Evolutionary conservation across 2,888 invertebrate genomes (phyloP), one percentile per base, ranked within the genome.

Genomic region (Acrobasis consociella): DNA sequence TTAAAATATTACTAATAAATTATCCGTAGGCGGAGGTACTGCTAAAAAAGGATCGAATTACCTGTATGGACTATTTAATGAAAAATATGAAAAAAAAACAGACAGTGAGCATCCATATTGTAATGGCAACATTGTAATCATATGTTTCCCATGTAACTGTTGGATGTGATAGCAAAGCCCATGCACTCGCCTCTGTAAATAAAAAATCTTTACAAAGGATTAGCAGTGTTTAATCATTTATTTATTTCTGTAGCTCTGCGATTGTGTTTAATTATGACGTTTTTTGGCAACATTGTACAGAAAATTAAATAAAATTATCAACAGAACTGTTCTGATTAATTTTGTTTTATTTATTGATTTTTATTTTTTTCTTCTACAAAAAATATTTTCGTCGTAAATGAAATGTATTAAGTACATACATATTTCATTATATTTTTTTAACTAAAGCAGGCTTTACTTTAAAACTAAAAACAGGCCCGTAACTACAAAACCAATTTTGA

Each of bases 181-280:
- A 65, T 65, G 72, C 86, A 87, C 88, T 88, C 87, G 70, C 80
- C 83, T 84, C 87, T 87, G 88, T 88, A 89, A 85, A 80, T 80
- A 65, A 62, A 64, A n/a, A 71, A 65, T 64, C 68, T 85, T 86
- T 88, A 89, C 86, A 88, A 86, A 75, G 75, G 72, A 71, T 72
- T 73, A 72, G 85, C 76, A 85, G 87, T 87, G 87, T 81, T 67
- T 67, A 70, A 67, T 67, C 49, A 62, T 64, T 64, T 71, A 62
- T 64, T 64, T 71, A 64, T 73, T 66, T 68, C 66, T 73, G 65
- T 75, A 77, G 73, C 69, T n/a, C 74, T 70, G 75, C 73, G 67
- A 72, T 72, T 71, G 71, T 72, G 62, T 65, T 76, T 69, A 73
- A 72, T 31, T 31, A 78, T 75, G 77, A 77, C 78, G 31, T 81